Evolutionary conservation across 2,113 vertebrate species (phyloP), one percentile per base, ranked within the genome.

Genomic region (Cyanocitta stelleri): DNA sequence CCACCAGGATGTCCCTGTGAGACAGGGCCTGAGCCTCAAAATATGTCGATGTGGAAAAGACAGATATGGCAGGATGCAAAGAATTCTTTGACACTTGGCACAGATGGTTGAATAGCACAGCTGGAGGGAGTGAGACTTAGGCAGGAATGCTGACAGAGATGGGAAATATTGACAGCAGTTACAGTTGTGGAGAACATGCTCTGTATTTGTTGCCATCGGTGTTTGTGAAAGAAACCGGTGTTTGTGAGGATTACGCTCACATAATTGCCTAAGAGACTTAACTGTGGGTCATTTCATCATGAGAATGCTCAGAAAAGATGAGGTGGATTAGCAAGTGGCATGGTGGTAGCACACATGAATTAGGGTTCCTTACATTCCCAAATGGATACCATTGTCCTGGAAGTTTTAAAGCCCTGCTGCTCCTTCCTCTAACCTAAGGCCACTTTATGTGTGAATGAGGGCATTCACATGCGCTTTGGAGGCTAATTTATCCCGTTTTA

Each of bases 41-140:
- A 22, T 5, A 12, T 0, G 6, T 19, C 46, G 11, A 0, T 7
- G 27, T 13, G 14, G 26, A 29, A 63, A 59, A 84, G 18, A 62
- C 16, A 3, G 24, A 35, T 22, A 52, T 0, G 2, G 16, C 3
- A 26, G 71, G 16, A 81, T 55, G 29, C 43, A 87, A 59, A 62
- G 37, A 62, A 55, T 33, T 43, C 44, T 52, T 77, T 35, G n/a
- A 39, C 51, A 48, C 22, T 56, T 74, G 61, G n/a, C 48, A 71
- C 23, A 87, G 44, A 33, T 6, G 7, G 14, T 13, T 54, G 35
- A 77, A 62, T 7, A 67, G 49, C 46, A 86, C 64, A 87, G 43
- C 85, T 82, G 44, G 61, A 81, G 12, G 8, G 39, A 85, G n/a
- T 1, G 20, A 67, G 30, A 13, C 37, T 68, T 75, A 75, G 56